Percentiles rank a stretch among this genome's conserved stretches.
phyloP scores from a whole-genome alignment of 2,888 invertebrate genomes.

The Caenorhabditis sp. region DNA sequence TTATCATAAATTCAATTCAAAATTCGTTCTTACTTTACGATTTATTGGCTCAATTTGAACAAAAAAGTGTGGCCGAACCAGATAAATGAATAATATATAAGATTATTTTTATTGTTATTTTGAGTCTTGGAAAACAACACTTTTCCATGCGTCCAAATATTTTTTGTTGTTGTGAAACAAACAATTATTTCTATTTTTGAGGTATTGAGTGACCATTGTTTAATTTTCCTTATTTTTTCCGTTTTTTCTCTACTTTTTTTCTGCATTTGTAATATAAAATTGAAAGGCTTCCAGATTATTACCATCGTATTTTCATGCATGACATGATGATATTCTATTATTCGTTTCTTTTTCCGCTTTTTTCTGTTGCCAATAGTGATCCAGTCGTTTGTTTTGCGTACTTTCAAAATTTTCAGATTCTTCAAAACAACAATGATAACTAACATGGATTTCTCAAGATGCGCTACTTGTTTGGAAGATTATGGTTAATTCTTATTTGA shows the following conservation, averaged over 20 bases:
- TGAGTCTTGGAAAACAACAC: background rate
- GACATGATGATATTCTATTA: too few species aligned
- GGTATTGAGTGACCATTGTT: background rate
- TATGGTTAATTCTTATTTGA: slow-evolving; percentile 26
- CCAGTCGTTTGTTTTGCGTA: too few species aligned
- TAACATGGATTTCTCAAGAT: slow-evolving; percentile 34
- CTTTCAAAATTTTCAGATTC: background rate
- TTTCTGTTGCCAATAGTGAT: background rate
- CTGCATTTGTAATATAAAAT: too few species aligned
- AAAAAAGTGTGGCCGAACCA: background rate
- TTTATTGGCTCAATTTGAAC: background rate
- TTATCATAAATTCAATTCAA: too few species aligned
- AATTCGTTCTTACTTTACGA: background rate
- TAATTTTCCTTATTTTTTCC: background rate
- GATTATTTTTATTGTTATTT: background rate
- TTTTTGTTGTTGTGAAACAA: background rate
- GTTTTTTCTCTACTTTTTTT: background rate
- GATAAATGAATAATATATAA: background rate
- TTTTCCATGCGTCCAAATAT: background rate
- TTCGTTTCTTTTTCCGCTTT: too few species aligned
- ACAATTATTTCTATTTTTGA: slow-evolving; percentile 1
- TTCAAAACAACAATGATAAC: slow-evolving; percentile 11
- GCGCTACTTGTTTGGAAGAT: slow-evolving; percentile 43
- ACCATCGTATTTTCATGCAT: too few species aligned
- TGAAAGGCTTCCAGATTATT: too few species aligned